phyloP scores from a whole-genome alignment of 1,140 invertebrate species.

The Drosophila burlai region DNA sequence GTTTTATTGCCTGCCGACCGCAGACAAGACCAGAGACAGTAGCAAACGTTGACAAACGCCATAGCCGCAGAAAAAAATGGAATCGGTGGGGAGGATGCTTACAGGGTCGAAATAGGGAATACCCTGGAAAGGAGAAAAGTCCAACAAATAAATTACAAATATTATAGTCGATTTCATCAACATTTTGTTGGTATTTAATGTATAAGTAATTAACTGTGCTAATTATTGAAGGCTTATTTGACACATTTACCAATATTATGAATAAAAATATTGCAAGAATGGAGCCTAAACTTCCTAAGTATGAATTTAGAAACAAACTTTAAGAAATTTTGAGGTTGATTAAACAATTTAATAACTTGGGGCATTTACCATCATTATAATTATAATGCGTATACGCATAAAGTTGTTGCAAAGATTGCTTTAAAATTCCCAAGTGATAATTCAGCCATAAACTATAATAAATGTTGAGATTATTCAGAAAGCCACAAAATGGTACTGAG shows the following conservation, averaged over 20 bases:
- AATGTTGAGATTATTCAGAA: background rate
- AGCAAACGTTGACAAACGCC: slow-evolving; percentile 46
- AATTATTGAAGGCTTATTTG: background rate
- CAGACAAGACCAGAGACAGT: slow-evolving; percentile 45
- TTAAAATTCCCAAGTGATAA: background rate
- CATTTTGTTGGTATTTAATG: background rate
- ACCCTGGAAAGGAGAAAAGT: background rate
- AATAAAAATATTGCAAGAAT: rapidly evolving
- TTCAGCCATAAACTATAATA: background rate
- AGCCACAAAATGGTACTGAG: background rate
- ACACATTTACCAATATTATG: background rate
- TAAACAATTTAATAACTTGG: too few relatives aligned
- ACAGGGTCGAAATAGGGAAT: background rate
- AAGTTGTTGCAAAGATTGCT: too few relatives aligned
- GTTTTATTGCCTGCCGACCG: slow-evolving; percentile 70
- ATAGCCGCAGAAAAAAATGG: slow-evolving; percentile 31
- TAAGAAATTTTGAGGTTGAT: too few relatives aligned
- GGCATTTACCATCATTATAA: too few relatives aligned
- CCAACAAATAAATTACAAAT: background rate
- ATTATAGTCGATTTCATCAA: background rate
- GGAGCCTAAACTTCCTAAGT: background rate
- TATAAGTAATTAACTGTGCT: background rate
- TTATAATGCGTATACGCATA: too few relatives aligned
- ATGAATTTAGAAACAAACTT: background rate
- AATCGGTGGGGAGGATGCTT: background rate